Evolutionary conservation across 2,113 vertebrate species (phyloP), one percentile per base, ranked within the genome.

Genomic region (Oreochromis aureus): DNA sequence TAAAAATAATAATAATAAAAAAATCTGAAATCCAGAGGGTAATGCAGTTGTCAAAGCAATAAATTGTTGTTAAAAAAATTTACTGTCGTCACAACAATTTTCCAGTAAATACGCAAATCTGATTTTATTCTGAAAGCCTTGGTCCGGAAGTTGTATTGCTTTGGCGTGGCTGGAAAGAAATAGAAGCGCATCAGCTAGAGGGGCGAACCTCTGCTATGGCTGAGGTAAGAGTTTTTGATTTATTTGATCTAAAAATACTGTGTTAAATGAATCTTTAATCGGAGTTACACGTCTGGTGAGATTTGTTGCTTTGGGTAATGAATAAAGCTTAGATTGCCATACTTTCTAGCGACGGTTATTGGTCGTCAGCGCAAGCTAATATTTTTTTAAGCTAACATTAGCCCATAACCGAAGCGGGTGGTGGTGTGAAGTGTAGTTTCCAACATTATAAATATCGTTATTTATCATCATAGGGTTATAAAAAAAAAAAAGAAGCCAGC

Each of bases 121-220:
- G 1, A 41, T 53, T 82, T 91, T 82, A 90, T 69, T 89, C 1
- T 88, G 89, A 86, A 93, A 89, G 10, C 2, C 1, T 1, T 6
- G 3, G 5, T 0, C 71, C 81, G 89, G 92, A 91, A 90, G 19
- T 88, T 1, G 2, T 2, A 4, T 4, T 5, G 15, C 6, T 16
- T n/a, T 36, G 19, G 53, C 12, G 22, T 19, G n/a, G 41, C 18
- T 34, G 41, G 19, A 22, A 34, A 8, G 4, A 78, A 76, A 48
- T 10, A 11, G 61, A 61, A 24, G 46, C 18, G 46, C 6, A 36
- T 6, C 36, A 76, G 32, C 78, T 15, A 4, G 22, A 16, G 66
- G 41, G 51, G 51, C 19, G 41, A 81, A 51, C 85, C 54, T 93
- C 88, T 46, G 90, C 73, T 19, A 96, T 96, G 95, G 95, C 95